Base-by-base conservation (phyloP, 2,888 invertebrate genomes). In the Trissonchulus sp. region DNA sequence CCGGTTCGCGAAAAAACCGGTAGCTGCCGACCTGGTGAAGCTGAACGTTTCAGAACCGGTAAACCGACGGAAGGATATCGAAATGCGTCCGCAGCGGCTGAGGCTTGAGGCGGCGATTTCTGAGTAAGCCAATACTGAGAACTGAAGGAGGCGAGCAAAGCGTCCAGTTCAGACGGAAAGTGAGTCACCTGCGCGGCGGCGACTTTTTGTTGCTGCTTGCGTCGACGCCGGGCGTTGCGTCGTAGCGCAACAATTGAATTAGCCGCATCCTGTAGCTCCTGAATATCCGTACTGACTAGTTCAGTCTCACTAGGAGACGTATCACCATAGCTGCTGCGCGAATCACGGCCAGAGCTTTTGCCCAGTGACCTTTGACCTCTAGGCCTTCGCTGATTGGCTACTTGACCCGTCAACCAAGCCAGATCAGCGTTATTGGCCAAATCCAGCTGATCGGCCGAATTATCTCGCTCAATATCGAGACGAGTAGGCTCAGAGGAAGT, bases 181-280 rank as follows among this genome's bases (percentile, higher is more conserved):
- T 33, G 31, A 3, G 31, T 8, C 8, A 8, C 35, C 28, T 3
- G 28, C 8, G 15, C 65, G 15, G 31, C 31, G 8, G 65, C 65
- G 3, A n/a, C 8, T 30, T 18, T 28, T 34, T 8, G 71, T 48
- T 73, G 68, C 33, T 35, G 36, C 28, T 34, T 74, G 35, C 35
- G 68, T 23, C 71, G 71, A 2, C 37, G 62, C 28, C 36, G 34
- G 23, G 30, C 23, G 1, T 37, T 35, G 1, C 77, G 48, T 15
- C 28, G 79, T 23, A 82, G 78, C 18, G 79, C 79, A 73, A 81
- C 81, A 34, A 82, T 82, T 48, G 79, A 79, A 69, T 81, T 79
- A n/a, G 82, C 82, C 0, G 82, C 82, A 68, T 82, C 82, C 63
- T 79, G 76, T 68, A 82, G 76, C 75, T 82, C 82, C 75, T 82